Evolutionary conservation across 2,888 invertebrate species (phyloP), one percentile per base, ranked within the genome.

Genomic region (Ophion costatus): DNA sequence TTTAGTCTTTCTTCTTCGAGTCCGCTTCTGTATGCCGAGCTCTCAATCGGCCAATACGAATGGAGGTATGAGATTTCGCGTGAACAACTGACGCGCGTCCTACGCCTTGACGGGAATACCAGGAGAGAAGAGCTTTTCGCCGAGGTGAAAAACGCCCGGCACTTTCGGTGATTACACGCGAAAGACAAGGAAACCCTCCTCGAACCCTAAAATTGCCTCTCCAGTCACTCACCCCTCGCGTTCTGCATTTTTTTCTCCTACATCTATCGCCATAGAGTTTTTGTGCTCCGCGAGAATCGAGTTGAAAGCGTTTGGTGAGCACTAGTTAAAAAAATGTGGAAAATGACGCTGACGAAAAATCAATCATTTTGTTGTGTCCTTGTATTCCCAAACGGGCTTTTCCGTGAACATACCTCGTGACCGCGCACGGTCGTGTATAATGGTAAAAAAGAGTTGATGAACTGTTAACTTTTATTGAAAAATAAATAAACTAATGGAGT

Each of bases 101-200:
- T 24, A 57, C 29, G 38, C 29, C 29, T 71, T n/a, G 61, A 77
- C 67, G 61, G 63, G 29, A 38, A 80, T 33, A 29, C 42, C 59
- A 38, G 56, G 67, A 67, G 73, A 10, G 20, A 57, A 61, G 80
- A 67, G 75, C 61, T 76, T 76, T 83, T 61, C 59, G 57, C 66
- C 24, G 59, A 20, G n/a, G 69, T 6, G 67, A 51, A 76, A 80
- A 71, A 74, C 74, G 63, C 51, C 69, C 84, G 83, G 63, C 84
- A 88, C 82, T 89, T 88, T 85, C 87, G 86, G 88, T 89, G 87
- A 89, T 88, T 89, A 88, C 84, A 73, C 69, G 79, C 83, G 75
- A 63, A 74, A 84, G 80, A 84, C 77, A 78, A 85, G 81, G 81
- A 82, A 85, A 77, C 38, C 42, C 38, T 69, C 66, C 66, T 69